Base-by-base conservation (phyloP, 2,888 invertebrate genomes). In the Gastracanthus pulcherrimus region DNA sequence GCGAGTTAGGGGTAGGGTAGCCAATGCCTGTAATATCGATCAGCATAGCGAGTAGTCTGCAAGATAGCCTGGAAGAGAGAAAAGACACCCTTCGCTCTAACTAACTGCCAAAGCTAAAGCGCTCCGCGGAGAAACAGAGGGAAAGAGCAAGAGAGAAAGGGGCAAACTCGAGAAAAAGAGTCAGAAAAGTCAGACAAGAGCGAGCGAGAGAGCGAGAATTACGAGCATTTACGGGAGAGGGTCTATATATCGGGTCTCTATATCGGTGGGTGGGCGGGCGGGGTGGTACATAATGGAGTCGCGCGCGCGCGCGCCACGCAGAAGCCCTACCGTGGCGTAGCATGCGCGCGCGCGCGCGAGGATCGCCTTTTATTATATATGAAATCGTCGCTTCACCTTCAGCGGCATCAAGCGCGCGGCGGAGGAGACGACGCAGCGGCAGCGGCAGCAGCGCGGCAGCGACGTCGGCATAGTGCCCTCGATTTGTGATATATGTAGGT, bases 401-500 rank as follows among this genome's bases (percentile, higher is more conserved):
- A 19, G n/a, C 69, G 26, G 70, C 1, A n/a, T n/a, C n/a, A n/a
- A n/a, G n/a, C n/a, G n/a, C n/a, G n/a, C n/a, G n/a, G n/a, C n/a
- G n/a, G n/a, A n/a, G n/a, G n/a, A n/a, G n/a, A n/a, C n/a, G n/a
- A n/a, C 41, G 62, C 64, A 67, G 55, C 36, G 48, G 16, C 26
- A 31, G 69, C 67, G 67, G 36, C 55, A 60, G 62, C 60, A 38
- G 62, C 48, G 69, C 41, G 60, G 23, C 36, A 74, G 13, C 81
- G 75, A 38, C 62, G 81, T 60, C 83, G 83, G 83, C 81, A 83
- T 82, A 83, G 81, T 83, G 83, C 83, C 83, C 83, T 83, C 83
- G 77, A 83, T 83, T 82, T 80, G 80, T 83, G 83, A 83, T 83
- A 83, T 83, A 83, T 83, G 83, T 83, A 82, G 83, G 83, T 81